phyloP scores from a whole-genome alignment of 2,113 vertebrate species.

The Eupsittula cactorum region DNA sequence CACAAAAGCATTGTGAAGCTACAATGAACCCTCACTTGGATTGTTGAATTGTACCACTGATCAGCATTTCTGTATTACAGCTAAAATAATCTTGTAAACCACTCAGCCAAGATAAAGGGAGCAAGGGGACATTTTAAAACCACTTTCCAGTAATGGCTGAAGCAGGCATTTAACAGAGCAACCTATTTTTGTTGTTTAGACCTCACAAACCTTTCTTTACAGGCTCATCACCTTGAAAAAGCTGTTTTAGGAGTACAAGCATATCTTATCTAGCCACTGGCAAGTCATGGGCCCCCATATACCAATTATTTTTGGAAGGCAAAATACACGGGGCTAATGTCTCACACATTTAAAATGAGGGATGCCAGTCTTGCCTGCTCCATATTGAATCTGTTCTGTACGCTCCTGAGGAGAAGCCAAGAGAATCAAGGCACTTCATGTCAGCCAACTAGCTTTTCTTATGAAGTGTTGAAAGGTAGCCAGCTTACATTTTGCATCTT shows the following conservation, averaged over 20 bases:
- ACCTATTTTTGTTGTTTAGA: not conserved
- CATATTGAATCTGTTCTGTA: not conserved
- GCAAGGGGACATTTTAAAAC: slow-evolving; percentile 7
- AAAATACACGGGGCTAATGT: not conserved
- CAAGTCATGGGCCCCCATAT: not conserved
- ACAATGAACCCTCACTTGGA: not conserved
- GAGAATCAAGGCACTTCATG: not conserved
- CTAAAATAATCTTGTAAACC: slow-evolving; percentile 38
- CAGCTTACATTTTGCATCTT: not conserved
- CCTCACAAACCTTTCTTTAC: not conserved
- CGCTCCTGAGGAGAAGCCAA: not conserved
- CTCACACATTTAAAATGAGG: not conserved
- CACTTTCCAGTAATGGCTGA: not conserved
- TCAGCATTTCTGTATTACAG: slow-evolving; percentile 9
- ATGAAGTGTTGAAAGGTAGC: not conserved
- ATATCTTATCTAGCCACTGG: not conserved
- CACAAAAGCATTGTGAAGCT: not conserved
- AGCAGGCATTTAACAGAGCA: not conserved
- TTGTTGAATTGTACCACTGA: slow-evolving; percentile 19
- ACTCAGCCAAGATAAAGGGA: slow-evolving; percentile 22
- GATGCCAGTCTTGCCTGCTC: not conserved
- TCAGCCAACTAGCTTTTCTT: not conserved
- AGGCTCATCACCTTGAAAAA: not conserved
- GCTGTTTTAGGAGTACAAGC: not conserved
- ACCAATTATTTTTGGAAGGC: not conserved